phyloP scores from a whole-genome alignment of 2,113 vertebrate genomes.

The Ictidomys tridecemlineatus region DNA sequence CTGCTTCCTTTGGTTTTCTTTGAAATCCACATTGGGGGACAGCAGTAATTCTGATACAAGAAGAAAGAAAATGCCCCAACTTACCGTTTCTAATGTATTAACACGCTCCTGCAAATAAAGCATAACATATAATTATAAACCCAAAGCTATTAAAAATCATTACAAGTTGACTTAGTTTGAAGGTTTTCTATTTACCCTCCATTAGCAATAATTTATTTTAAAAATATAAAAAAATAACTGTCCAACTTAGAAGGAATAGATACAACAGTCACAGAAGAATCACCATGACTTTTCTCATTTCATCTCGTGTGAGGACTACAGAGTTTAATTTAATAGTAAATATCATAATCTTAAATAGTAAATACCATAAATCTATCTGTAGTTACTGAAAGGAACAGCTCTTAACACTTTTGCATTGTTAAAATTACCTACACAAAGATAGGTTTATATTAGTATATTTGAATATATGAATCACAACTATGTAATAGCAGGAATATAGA shows the following conservation, averaged over 20 bases:
- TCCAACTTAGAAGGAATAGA: slow-evolving; percentile 35
- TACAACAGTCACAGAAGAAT: neutral
- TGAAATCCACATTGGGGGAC: slow-evolving; percentile 65
- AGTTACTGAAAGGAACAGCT: neutral
- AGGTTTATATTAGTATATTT: neutral
- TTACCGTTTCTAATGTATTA: slow-evolving; percentile 89
- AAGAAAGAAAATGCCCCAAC: slow-evolving; percentile 77
- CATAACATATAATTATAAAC: slow-evolving; percentile 81
- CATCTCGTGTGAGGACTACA: neutral
- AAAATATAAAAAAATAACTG: slow-evolving; percentile 47
- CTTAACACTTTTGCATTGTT: neutral
- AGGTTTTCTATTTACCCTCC: neutral
- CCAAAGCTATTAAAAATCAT: neutral
- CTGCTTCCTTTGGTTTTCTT: slow-evolving; percentile 52
- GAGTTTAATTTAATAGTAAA: slow-evolving; percentile 10
- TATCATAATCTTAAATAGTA: neutral
- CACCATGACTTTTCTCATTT: neutral
- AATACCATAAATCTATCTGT: neutral
- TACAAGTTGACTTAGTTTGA: slow-evolving; percentile 30
- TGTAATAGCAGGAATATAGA: neutral
- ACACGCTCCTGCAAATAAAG: slow-evolving; percentile 89
- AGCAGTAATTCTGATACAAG: slow-evolving; percentile 66
- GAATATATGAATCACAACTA: neutral
- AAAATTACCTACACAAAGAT: neutral
- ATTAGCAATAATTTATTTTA: slow-evolving; percentile 17